Conservation (phyloP, 2,113 vertebrate species). For the Beaufortia kweichowensis region DNA sequence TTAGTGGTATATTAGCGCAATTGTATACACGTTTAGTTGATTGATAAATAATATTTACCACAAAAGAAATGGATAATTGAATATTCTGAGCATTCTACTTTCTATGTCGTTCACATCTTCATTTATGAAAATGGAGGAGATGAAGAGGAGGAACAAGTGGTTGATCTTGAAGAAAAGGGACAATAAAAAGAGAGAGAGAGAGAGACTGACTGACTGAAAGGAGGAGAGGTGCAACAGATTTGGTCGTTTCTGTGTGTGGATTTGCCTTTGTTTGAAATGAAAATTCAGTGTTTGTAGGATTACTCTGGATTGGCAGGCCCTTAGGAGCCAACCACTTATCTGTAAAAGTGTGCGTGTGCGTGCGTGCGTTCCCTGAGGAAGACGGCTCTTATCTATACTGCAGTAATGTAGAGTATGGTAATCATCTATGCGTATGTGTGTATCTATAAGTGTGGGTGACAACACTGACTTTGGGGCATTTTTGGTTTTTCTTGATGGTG, state of each 20-base stretch:
- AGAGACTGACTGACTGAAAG: conserved; percentile 36
- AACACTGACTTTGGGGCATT: conserved; percentile 8
- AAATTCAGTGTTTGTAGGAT: conserved; percentile 78
- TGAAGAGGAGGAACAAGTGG: conserved; percentile 62
- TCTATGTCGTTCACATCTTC: conserved; percentile 30
- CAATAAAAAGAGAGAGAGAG: conserved; percentile 11
- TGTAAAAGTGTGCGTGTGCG: conserved; percentile 53
- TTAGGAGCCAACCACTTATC: conserved; percentile 69
- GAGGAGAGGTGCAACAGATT: conserved; percentile 62
- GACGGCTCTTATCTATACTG: conserved; percentile 68
- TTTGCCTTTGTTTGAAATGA: conserved; percentile 80
- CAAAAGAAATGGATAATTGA: not conserved
- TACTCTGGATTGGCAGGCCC: conserved; percentile 76
- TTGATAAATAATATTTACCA: not conserved
- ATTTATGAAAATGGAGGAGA: conserved; percentile 57
- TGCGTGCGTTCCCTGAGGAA: conserved; percentile 56
- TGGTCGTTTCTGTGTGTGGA: conserved; percentile 68
- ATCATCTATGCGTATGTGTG: conserved; percentile 57
- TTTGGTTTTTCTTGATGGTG: not conserved
- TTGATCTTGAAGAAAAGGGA: conserved; percentile 53
- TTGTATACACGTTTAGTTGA: not conserved
- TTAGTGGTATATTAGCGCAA: too few species aligned
- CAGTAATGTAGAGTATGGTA: conserved; percentile 69
- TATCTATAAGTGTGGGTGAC: conserved; percentile 24
- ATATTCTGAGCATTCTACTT: not conserved